Conservation (phyloP, 2,797 vertebrate genomes). For the Sylvilagus floridanus region DNA sequence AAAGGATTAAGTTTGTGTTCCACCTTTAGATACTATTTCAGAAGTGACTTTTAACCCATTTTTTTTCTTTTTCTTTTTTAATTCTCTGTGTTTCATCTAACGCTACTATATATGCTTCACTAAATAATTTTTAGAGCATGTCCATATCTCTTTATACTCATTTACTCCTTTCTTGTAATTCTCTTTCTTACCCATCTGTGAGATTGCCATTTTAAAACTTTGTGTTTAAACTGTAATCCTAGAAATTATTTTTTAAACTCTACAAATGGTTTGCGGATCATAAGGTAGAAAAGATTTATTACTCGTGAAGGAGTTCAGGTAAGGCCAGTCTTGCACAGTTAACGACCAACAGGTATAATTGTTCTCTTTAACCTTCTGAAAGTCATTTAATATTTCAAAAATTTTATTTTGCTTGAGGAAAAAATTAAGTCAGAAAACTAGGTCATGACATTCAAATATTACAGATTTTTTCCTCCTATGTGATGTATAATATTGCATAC, state of each 20-base stretch:
- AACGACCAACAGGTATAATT: neutral
- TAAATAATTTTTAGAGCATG: neutral
- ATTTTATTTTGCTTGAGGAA: constrained; percentile 19
- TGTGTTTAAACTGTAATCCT: neutral
- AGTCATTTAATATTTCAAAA: constrained; percentile 48
- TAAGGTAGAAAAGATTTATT: neutral
- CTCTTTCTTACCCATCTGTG: neutral
- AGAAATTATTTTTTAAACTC: constrained; percentile 7
- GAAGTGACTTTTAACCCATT: neutral
- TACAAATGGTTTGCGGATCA: neutral
- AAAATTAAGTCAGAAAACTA: constrained; percentile 8
- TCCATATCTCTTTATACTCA: neutral
- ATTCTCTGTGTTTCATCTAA: neutral
- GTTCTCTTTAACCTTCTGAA: constrained; percentile 12
- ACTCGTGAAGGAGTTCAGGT: neutral
- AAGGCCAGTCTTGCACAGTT: neutral
- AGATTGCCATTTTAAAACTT: neutral
- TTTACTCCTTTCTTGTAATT: neutral
- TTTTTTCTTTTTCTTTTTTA: neutral
- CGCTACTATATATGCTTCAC: neutral
- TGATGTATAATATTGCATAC: constrained; percentile 34
- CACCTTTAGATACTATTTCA: constrained; percentile 46
- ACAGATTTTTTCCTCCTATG: neutral
- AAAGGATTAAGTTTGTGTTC: neutral
- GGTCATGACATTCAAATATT: constrained; percentile 43